phyloP scores from a whole-genome alignment of 2,888 invertebrate genomes.

The Alitta virens region DNA sequence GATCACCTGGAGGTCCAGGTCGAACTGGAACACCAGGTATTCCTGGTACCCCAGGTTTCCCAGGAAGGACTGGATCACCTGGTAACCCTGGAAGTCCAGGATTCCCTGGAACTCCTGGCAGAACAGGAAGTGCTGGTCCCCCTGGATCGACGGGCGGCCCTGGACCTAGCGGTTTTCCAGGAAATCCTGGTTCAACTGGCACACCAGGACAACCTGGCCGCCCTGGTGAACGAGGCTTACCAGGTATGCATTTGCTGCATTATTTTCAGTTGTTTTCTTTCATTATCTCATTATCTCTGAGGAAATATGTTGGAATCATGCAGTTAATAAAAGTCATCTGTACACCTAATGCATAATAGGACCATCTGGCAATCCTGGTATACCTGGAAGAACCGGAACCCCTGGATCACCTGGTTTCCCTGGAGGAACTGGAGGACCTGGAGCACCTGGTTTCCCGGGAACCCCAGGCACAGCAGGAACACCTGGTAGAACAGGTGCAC shows the following conservation, averaged over 20 bases:
- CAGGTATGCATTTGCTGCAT: not conserved
- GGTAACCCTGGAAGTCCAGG: slow-evolving; percentile 11
- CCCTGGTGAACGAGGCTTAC: slow-evolving; percentile 10
- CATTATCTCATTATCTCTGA: too few species aligned
- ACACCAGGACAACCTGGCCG: slow-evolving; percentile 7
- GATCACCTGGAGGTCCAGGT: not conserved
- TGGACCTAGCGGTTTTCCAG: slow-evolving; percentile 17
- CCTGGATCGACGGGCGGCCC: slow-evolving; percentile 14
- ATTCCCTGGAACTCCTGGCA: slow-evolving; percentile 2
- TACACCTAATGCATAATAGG: slow-evolving; percentile 4
- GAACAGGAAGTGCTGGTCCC: slow-evolving; percentile 3
- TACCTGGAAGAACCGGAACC: slow-evolving; percentile 17
- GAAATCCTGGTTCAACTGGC: slow-evolving; percentile 14
- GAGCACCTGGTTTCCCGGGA: slow-evolving; percentile 6
- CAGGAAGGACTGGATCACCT: slow-evolving; percentile 3
- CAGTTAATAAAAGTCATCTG: too few species aligned
- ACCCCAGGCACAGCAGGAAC: slow-evolving; percentile 13
- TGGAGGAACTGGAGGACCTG: slow-evolving; percentile 16
- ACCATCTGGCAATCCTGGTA: slow-evolving; percentile 10
- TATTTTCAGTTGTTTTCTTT: too few species aligned
- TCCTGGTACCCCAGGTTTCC: not conserved
- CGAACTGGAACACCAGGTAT: not conserved
- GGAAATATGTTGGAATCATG: too few species aligned
- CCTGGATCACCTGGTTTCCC: slow-evolving; percentile 20
- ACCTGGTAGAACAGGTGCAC: slow-evolving; percentile 6